Evolutionary conservation across 1,140 invertebrate genomes (phyloP).

Genomic region (Bombus sibiricus): DNA sequence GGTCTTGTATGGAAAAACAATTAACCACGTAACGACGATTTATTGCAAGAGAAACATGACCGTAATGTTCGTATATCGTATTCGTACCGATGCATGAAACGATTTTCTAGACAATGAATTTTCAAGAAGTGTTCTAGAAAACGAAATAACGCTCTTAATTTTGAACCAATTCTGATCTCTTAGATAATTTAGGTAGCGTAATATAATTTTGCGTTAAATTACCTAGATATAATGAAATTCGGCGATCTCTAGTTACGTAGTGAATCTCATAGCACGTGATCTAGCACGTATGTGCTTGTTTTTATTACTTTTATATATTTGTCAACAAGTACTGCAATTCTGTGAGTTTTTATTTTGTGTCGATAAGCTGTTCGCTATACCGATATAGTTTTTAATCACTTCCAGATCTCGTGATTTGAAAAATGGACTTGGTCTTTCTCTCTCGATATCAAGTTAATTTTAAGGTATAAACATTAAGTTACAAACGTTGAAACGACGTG

Average conservation of each 20-base stretch:
- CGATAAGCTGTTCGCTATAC: not conserved
- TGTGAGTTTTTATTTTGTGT: not conserved
- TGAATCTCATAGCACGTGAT: not conserved
- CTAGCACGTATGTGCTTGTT: not conserved
- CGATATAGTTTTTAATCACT: not conserved
- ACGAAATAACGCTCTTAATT: not conserved
- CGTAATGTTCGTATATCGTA: not conserved
- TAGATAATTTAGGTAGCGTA: not conserved
- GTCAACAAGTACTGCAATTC: not conserved
- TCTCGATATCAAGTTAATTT: not conserved
- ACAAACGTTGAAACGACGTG: no score
- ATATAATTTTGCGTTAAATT: not conserved
- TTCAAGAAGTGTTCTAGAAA: not conserved
- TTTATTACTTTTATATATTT: not conserved
- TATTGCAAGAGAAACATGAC: not conserved
- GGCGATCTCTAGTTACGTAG: no score
- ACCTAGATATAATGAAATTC: not conserved
- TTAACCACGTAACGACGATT: conserved; percentile 17
- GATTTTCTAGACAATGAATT: not conserved
- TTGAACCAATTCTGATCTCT: not conserved
- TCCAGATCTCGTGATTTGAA: not conserved
- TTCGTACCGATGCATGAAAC: not conserved
- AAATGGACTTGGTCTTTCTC: not conserved
- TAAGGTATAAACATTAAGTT: not conserved
- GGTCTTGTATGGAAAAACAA: not conserved